Evolutionary conservation across 1,140 invertebrate genomes (phyloP), one percentile per base, ranked within the genome.

Genomic region (Hormaphis cornu): DNA sequence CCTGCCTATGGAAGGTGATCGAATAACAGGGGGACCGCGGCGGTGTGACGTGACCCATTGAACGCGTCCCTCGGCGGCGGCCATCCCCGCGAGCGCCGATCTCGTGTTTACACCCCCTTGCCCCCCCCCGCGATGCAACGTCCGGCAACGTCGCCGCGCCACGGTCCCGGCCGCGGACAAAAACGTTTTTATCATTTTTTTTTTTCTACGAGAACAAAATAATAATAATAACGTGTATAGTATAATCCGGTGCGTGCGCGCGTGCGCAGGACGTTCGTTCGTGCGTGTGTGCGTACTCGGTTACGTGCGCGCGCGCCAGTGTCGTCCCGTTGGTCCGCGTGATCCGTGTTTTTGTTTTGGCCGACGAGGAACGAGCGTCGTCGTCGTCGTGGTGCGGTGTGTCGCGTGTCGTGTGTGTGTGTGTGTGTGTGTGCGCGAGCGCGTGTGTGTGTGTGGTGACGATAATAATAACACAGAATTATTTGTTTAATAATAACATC

Each of bases 141-240:
- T 33, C n/a, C 12, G 58, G 58, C 58, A 61, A 61, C 40, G 58
- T 42, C 8, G 58, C 24, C 58, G 1, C 16, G 24, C 16, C 24
- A 30, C 46, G 18, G 20, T 5, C 6, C 6, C 46, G 30, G 30
- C 30, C 5, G 30, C 30, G 30, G 8, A 53, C 52, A 53, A 61
- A 61, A 61, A 61, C 58, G 24, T 44, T 61, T 61, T 61, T 61
- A 61, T 61, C 58, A 61, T 42, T n/a, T n/a, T n/a, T 8, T 46
- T 46, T n/a, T 46, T n/a, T n/a, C n/a, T n/a, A n/a, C n/a, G n/a
- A n/a, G n/a, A n/a, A n/a, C n/a, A n/a, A n/a, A 53, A 53, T 30
- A 53, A 30, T 30, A 30, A 53, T 53, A 53, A 42, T 42, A n/a
- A 18, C n/a, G n/a, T 30, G n/a, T n/a, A n/a, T 20, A 26, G 40